Evolutionary conservation across 2,797 vertebrate species (phyloP).

Genomic region (Echeneis naucrates): DNA sequence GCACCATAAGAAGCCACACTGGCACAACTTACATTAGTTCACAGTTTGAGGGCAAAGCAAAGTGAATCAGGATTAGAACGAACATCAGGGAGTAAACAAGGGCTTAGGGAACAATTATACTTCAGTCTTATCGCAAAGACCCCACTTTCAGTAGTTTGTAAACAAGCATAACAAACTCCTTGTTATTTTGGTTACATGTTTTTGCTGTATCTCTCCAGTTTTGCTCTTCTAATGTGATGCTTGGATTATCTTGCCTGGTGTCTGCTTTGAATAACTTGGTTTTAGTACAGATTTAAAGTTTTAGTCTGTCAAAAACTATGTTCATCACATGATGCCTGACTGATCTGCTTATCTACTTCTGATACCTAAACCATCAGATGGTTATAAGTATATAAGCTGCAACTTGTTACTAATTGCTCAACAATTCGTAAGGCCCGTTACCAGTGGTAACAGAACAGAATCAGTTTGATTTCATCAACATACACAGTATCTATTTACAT

Average conservation of each 20-base stretch:
- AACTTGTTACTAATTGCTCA: neutral
- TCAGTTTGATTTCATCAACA: neutral
- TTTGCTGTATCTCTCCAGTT: conserved; percentile 26
- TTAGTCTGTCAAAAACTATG: neutral
- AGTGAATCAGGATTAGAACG: conserved; percentile 47
- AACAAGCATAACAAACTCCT: conserved; percentile 43
- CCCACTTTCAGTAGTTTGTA: conserved; percentile 34
- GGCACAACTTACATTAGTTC: conserved; percentile 9
- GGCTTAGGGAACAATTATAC: conserved; percentile 51
- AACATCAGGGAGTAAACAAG: conserved; percentile 47
- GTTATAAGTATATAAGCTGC: neutral
- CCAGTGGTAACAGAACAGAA: neutral
- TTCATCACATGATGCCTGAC: conserved; percentile 5
- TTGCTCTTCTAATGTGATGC: conserved; percentile 44
- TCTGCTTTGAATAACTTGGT: neutral
- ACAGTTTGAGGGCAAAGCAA: conserved; percentile 46
- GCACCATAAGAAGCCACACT: neutral
- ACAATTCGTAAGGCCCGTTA: neutral
- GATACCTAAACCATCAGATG: conserved; percentile 10
- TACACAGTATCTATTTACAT: neutral
- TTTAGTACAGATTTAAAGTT: conserved; percentile 5
- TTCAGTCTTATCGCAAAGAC: conserved; percentile 24
- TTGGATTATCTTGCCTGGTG: conserved; percentile 32
- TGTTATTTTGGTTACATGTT: conserved; percentile 27
- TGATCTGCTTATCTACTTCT: conserved; percentile 26